Conservation (phyloP, 2,797 vertebrate species). For the Lithobates sylvaticus region DNA sequence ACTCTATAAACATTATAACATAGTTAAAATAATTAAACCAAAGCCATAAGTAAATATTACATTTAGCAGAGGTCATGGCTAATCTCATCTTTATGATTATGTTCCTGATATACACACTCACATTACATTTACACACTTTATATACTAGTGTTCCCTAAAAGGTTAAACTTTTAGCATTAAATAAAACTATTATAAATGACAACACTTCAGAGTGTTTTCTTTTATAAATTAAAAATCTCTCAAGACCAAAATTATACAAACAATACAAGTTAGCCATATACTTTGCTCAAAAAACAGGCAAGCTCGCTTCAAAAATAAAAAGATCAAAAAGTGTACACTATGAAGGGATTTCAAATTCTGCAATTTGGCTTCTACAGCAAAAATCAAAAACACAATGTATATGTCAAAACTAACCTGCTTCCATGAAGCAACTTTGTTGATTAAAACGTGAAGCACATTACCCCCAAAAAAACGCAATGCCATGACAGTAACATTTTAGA, state of each 20-base stretch:
- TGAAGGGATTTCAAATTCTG: constrained; percentile 14
- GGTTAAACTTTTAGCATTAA: background rate
- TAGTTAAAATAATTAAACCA: background rate
- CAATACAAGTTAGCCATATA: constrained; percentile 1
- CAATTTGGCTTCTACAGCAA: constrained; percentile 47
- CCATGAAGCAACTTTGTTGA: constrained; percentile 63
- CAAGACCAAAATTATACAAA: background rate
- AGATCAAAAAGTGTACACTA: constrained; percentile 26
- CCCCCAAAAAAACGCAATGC: constrained; percentile 56
- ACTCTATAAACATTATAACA: background rate
- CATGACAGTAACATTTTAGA: constrained; percentile 62
- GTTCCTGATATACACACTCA: background rate
- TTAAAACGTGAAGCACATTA: constrained; percentile 39
- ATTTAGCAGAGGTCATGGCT: background rate
- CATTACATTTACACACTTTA: background rate
- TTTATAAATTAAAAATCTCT: constrained; percentile 14
- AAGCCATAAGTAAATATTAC: background rate
- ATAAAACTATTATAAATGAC: constrained; percentile 8
- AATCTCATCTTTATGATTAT: background rate
- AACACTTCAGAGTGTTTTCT: background rate
- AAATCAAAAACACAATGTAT: constrained; percentile 11
- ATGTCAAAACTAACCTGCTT: constrained; percentile 48
- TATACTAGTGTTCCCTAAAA: background rate
- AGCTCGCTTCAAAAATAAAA: background rate
- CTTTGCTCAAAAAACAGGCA: background rate